phyloP scores from a whole-genome alignment of 2,113 vertebrate genomes.

The Ranitomeya variabilis region DNA sequence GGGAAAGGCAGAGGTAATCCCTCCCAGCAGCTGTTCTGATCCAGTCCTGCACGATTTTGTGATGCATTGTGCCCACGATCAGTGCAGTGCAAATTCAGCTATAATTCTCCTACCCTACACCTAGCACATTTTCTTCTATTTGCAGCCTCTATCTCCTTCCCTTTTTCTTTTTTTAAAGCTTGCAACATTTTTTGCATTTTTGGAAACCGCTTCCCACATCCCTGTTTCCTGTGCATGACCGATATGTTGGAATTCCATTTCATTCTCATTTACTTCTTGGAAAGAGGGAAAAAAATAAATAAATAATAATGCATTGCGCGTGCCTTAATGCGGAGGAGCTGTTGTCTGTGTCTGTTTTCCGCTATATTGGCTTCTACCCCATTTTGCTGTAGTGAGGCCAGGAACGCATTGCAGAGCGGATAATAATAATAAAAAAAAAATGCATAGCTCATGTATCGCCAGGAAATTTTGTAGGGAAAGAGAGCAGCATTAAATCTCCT shows the following conservation, averaged over 20 bases:
- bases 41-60: not conserved
- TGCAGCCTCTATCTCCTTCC: not conserved
- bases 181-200: constrained; percentile 45
- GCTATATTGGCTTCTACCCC: constrained; percentile 10
- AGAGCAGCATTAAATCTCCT: not conserved
- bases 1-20: constrained; percentile 47
- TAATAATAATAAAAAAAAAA: not conserved
- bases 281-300: not conserved
- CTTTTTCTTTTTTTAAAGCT: not conserved
- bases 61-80: constrained; percentile 16
- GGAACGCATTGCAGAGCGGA: constrained; percentile 34
- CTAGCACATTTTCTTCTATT: not conserved
- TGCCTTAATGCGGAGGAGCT: not conserved
- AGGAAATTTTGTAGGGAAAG: not conserved
- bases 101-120: not conserved
- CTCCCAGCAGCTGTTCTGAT: constrained; percentile 33
- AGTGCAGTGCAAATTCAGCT: not conserved
- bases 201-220: constrained; percentile 42
- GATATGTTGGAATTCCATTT: constrained; percentile 38
- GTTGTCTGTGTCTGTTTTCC: not conserved
- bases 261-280: constrained; percentile 13
- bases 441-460: constrained; percentile 1
- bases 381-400: constrained; percentile 12
- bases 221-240: constrained; percentile 47
- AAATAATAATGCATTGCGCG: not conserved